A percentile compares a stretch with the other conserved stretches of the same genome.
Conservation (phyloP, 1,140 invertebrate genomes). For the Tetramorium alpestre region DNA sequence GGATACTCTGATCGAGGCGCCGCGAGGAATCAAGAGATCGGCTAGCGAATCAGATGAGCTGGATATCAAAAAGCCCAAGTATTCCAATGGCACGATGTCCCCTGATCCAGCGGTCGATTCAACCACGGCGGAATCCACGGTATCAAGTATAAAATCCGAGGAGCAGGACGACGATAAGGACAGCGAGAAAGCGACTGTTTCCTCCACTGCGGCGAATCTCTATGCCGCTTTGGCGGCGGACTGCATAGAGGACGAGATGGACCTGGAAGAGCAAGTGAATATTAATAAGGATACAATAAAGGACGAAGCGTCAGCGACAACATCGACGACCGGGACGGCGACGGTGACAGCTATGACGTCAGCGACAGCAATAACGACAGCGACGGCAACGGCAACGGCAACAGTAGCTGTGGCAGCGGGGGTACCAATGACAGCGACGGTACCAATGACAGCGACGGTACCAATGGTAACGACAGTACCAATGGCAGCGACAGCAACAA, state of each 20-base stretch:
- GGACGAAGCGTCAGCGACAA: constrained; percentile 67
- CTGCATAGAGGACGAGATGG: constrained; percentile 89
- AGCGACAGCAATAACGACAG: not conserved
- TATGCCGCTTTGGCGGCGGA: constrained; percentile 90
- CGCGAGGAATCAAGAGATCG: constrained; percentile 83
- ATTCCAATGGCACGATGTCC: constrained; percentile 85
- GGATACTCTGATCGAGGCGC: constrained; percentile 81
- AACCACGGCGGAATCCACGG: constrained; percentile 82
- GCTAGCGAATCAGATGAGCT: constrained; percentile 81
- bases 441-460: not conserved
- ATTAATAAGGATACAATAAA: constrained; percentile 71
- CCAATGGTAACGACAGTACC: not conserved
- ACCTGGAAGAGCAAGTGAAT: constrained; percentile 85
- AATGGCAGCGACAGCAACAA: constrained; percentile 21
- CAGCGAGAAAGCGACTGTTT: constrained; percentile 86
- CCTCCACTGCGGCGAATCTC: constrained; percentile 90
- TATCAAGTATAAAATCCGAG: constrained; percentile 83
- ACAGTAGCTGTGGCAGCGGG: not conserved
- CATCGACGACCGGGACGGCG: not conserved
- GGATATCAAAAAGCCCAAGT: constrained; percentile 85
- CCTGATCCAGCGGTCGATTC: constrained; percentile 82
- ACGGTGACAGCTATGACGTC: not conserved
- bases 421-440: not conserved
- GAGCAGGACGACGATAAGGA: constrained; percentile 84
- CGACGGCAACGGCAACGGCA: not conserved